A percentile compares a stretch with the other conserved stretches of the same genome.
These are phyloP conservation scores for Hemitrygon akajei DNA, from an alignment of 2,797 vertebrate species.

Conservation along the genomic window DNA sequence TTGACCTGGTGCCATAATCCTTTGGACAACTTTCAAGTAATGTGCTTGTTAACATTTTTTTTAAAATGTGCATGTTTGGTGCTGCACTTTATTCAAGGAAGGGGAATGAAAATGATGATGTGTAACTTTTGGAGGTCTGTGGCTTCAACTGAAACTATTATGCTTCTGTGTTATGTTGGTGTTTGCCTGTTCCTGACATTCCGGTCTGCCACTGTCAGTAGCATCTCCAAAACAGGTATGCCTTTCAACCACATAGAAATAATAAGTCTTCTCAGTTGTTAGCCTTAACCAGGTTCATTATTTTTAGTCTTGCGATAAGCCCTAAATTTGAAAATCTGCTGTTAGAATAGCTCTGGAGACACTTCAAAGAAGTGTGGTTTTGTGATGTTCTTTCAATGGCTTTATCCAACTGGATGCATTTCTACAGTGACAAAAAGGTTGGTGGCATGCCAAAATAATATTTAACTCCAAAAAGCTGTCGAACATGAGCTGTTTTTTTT, in stretches of 20 bases:
- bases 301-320: background rate
- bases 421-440: background rate
- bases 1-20: constrained; percentile 1
- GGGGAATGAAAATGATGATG: background rate
- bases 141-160: background rate
- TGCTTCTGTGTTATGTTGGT: background rate
- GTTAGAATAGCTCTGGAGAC: background rate
- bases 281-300: background rate
- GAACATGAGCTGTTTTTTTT: background rate
- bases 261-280: background rate
- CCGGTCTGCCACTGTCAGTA: background rate
- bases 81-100: background rate
- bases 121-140: background rate
- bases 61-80: background rate
- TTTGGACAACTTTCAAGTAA: background rate
- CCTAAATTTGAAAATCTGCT: background rate
- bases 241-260: background rate
- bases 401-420: background rate
- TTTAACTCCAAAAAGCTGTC: background rate
- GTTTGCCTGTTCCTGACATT: background rate
- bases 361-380: background rate
- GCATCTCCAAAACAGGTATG: background rate
- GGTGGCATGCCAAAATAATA: background rate
- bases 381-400: background rate
- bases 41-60: background rate